Base-by-base conservation (phyloP, 2,113 vertebrate species). In the Brachyhypopomus occidentalis region DNA sequence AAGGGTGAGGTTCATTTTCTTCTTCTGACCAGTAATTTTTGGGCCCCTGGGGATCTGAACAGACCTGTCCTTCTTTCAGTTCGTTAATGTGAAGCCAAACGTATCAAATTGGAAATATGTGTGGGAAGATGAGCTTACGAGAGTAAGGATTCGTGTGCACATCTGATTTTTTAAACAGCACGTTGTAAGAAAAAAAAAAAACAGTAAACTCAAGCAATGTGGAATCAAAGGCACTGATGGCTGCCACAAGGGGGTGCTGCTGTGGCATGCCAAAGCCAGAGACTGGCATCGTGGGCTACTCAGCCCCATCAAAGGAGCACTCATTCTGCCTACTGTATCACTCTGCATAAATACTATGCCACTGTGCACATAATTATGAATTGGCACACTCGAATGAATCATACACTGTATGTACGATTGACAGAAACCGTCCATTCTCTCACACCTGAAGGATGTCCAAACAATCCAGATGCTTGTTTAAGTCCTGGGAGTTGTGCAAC, bases 161-260 rank as follows among this genome's bases (percentile, higher is more conserved):
- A 45, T 52, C 38, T 34, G 66, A 20, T 72, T 19, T 27, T 41
- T 25, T 48, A 12, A 69, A 9, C 16, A 22, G 66, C 59, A 45
- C 12, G 48, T 23, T n/a, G 17, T 22, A n/a, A 6, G 19, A 36
- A 6, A 45, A 63, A 72, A 36, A 36, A 6, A 45, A 63, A 72
- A 36, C 69, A 36, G 60, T 27, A 60, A 9, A n/a, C 48, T 17
- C 36, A 59, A 83, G 25, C 38, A 9, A 69, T 27, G 23, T 12
- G 48, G 80, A 23, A 27, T 9, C 71, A 55, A 60, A 25, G 11
- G 14, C 6, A 19, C 66, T 48, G 41, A 59, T 45, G 23, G 36
- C 36, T 88, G 85, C 92, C 92, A 93, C 91, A 85, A 94, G 93
- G 89, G 88, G 92, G 93, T 75, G 91, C 90, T 87, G 90, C 84